These are phyloP conservation scores for Hydractinia echinata DNA, from an alignment of 30 jellyfish, hydroid and myxozoan genomes.

Conservation along the genomic window DNA sequence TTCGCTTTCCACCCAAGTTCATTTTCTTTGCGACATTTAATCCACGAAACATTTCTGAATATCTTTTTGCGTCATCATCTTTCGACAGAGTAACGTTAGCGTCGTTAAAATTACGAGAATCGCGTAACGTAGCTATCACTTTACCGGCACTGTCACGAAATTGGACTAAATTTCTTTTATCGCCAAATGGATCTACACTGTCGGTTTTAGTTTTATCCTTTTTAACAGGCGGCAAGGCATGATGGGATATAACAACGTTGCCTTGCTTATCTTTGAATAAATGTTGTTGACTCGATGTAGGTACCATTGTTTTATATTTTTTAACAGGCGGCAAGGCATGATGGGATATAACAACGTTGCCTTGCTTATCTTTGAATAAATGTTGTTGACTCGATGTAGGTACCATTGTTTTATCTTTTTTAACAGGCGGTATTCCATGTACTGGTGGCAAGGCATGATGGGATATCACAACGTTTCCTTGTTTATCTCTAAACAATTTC, in stretches of 20 bases:
- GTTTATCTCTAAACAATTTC: not conserved
- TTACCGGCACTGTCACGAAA: constrained; percentile 35
- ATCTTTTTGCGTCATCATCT: constrained; percentile 28
- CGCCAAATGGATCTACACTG: not conserved
- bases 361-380: not conserved
- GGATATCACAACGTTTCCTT: constrained; percentile 3
- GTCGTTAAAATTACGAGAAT: constrained; percentile 21
- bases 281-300: not conserved
- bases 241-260: constrained; percentile 3
- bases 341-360: not conserved
- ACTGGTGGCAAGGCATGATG: constrained; percentile 17
- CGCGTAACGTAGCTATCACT: constrained; percentile 34
- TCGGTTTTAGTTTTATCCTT: not conserved
- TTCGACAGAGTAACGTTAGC: constrained; percentile 42
- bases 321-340: not conserved
- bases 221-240: constrained; percentile 2
- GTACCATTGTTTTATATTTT: not conserved
- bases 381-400: not conserved
- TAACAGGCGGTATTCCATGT: not conserved
- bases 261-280: constrained; percentile 4
- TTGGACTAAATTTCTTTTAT: constrained; percentile 30
- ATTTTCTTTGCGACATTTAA: too few species aligned
- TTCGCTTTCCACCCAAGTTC: not conserved
- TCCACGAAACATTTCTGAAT: constrained; percentile 17
- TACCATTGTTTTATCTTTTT: too few species aligned